These are phyloP conservation scores for Eupithecia abbreviata DNA, from an alignment of 2,888 invertebrate genomes.

Conservation along the genomic window DNA sequence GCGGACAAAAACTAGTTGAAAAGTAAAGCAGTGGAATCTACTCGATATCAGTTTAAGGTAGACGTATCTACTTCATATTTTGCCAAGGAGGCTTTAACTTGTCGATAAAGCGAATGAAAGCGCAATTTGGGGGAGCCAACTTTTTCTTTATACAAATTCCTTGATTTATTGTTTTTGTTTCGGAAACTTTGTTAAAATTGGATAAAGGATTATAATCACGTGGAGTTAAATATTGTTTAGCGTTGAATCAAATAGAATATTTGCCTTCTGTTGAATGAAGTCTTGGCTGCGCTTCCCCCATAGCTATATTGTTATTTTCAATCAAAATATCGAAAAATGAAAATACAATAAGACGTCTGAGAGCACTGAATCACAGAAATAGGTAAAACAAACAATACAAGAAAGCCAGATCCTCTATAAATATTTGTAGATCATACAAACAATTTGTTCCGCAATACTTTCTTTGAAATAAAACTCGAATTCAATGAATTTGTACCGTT, in stretches of 20 bases:
- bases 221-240: not conserved
- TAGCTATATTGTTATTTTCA: not conserved
- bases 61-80: not conserved
- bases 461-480: conserved; percentile 21
- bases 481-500: conserved; percentile 6
- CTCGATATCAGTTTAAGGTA: not conserved
- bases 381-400: conserved; percentile 2
- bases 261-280: not conserved
- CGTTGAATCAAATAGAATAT: not conserved
- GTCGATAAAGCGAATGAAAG: conserved; percentile 17
- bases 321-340: not conserved
- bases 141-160: conserved; percentile 13
- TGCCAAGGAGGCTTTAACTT: conserved; percentile 12
- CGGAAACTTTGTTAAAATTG: not conserved
- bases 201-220: conserved; percentile 2
- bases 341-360: not conserved
- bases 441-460: conserved; percentile 14
- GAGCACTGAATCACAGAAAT: not conserved
- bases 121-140: conserved; percentile 12
- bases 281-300: not conserved
- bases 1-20: not conserved
- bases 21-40: not conserved
- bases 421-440: conserved; percentile 3
- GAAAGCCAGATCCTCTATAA: conserved; percentile 9
- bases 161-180: conserved; percentile 12